Conservation (phyloP, 2,113 vertebrate species). For the Megalops atlanticus region DNA sequence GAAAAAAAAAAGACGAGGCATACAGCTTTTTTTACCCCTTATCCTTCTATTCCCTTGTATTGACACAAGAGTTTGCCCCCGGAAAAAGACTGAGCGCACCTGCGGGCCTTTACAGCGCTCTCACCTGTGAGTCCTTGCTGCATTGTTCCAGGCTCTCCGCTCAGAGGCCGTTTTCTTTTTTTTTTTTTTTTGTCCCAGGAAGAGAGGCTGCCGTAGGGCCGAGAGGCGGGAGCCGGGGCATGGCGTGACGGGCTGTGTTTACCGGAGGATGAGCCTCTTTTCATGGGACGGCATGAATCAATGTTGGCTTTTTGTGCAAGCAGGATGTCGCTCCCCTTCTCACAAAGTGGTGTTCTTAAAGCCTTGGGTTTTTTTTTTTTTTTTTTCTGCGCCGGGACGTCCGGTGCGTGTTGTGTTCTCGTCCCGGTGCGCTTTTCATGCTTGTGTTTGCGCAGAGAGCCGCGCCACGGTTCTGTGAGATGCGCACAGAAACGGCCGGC, state of each 20-base stretch:
- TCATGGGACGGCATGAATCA: constrained; percentile 29
- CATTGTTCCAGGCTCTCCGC: constrained; percentile 34
- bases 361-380: constrained; percentile 19
- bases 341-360: too few species aligned
- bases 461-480: not conserved
- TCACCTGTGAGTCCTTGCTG: not conserved
- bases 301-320: constrained; percentile 19
- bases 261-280: constrained; percentile 48
- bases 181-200: not conserved
- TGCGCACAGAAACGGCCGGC: too few species aligned
- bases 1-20: constrained; percentile 21
- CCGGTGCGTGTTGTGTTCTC: too few species aligned
- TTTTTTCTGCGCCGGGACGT: too few species aligned
- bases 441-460: not conserved
- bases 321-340: constrained; percentile 24
- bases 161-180: too few species aligned
- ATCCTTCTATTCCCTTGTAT: constrained; percentile 41
- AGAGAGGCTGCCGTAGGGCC: not conserved
- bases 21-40: constrained; percentile 31
- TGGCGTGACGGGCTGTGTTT: constrained; percentile 65
- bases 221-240: constrained; percentile 44
- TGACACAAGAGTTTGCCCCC: constrained; percentile 35
- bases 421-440: not conserved
- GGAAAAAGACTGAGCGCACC: constrained; percentile 42
- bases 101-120: constrained; percentile 37